Base-by-base conservation (phyloP, 2,113 vertebrate species). In the Lagopus muta region DNA sequence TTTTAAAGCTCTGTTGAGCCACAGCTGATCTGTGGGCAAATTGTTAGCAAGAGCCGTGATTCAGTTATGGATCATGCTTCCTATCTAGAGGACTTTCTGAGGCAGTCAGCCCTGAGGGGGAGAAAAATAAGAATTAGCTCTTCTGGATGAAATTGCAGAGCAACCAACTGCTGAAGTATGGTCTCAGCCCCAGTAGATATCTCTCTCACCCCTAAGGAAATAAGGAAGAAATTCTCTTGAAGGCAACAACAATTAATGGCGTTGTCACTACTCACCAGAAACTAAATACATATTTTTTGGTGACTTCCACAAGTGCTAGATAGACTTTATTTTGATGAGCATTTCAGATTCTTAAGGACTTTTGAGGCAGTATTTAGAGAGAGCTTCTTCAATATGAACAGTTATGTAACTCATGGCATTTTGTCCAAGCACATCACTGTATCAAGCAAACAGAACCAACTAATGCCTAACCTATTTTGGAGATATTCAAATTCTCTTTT, bases 21-120 rank as follows among this genome's bases (percentile, higher is more conserved):
- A 81, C 45, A 84, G 67, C 40, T 88, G 79, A 48, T 43, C 54
- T 57, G 38, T 75, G 67, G 55, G 62, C 47, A 79, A 64, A 52
- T 20, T 54, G 36, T 48, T 11, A 19, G 52, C 62, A 86, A 60
- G 38, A 77, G 72, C 15, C 80, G 36, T 28, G 50, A 90, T 73
- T 92, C 76, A 82, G 36, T 7, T 65, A 60, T n/a, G 36, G 36
- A 88, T 62, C 48, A 16, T 1, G 13, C 36, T 30, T 86, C 69
- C 64, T 27, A 5, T 54, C 75, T 38, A 25, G 45, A 85, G 21
- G 14, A 24, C 22, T 48, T 90, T 64, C 36, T 2, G 1, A 57
- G 48, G 67, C 54, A 83, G 52, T 34, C 66, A 86, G 81, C 36
- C 54, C 76, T 61, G 67, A 73, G n/a, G 3, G n/a, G 14, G 6